These are phyloP conservation scores for Heliocidaris tuberculata DNA, from an alignment of 35 echinoderm and acorn worm species.

Conservation along the genomic window DNA sequence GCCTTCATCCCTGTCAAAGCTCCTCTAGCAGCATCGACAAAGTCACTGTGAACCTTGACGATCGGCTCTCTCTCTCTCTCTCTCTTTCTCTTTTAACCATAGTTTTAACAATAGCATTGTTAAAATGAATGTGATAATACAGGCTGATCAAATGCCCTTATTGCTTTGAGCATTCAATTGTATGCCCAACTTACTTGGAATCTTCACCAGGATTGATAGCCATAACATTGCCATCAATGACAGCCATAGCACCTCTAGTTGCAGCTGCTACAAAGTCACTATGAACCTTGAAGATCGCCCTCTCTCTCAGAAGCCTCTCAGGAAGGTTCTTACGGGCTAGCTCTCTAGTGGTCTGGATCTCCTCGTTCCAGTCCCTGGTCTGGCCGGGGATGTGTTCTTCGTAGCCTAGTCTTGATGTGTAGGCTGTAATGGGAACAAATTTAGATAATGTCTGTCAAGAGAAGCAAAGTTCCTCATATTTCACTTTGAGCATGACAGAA, in stretches of 20 bases:
- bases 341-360: conserved; percentile 90
- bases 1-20: neutral
- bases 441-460: too few species aligned
- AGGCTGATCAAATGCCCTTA: neutral
- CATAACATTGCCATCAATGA: conserved; percentile 99
- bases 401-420: conserved; percentile 95
- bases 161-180: too few species aligned
- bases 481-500: too few species aligned
- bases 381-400: conserved; percentile 99
- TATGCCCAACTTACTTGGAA: conserved; percentile 68
- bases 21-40: neutral
- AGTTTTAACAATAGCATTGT: too few species aligned
- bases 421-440: conserved; percentile 50
- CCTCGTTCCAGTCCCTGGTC: conserved; percentile 99
- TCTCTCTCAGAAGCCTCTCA: conserved; percentile 92
- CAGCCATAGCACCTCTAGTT: conserved; percentile 92
- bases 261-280: conserved; percentile 99
- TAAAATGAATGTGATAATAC: neutral
- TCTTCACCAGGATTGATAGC: conserved; percentile 99
- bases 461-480: too few species aligned
- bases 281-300: conserved; percentile 98
- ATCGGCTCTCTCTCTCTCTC: too few species aligned
- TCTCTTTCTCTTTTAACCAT: too few species aligned
- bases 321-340: conserved; percentile 90
- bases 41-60: too few species aligned